Evolutionary conservation across 1,140 invertebrate genomes (phyloP), one percentile per base, ranked within the genome.

Genomic region (Hermetia illucens): DNA sequence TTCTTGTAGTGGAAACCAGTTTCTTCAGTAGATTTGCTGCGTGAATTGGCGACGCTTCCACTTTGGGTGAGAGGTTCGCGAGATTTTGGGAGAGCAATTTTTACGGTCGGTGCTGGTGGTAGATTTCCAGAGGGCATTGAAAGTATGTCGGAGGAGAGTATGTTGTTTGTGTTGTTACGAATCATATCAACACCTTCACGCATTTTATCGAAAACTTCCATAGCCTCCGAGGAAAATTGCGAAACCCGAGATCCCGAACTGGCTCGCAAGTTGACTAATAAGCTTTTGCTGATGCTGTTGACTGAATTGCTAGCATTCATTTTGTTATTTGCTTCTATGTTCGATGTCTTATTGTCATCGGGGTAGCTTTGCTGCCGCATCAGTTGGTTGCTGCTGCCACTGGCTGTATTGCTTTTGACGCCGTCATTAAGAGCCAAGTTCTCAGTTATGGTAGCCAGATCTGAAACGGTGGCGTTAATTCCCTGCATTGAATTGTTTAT

Each of bases 361-460:
- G 17, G 62, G 41, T 44, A 45, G 24, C 50, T 51, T 38, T 47
- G 47, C 37, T 63, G 59, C 21, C 56, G 42, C 33, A 47, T 45
- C 18, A 49, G 8, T 13, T 34, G 38, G 43, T 15, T 33, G 16
- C 18, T 13, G 10, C 21, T 33, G 13, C 40, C 18, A 24, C 29
- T 19, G 8, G 50, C 47, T 3, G 50, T 42, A 19, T 44, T 44
- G n/a, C 43, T 42, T 24, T 52, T 48, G 35, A 45, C 41, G 15
- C 55, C 45, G 34, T 70, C 74, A 19, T 76, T 74, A 10, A 84
- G 63, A 1, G 79, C 72, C 5, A 84, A 58, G 39, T 77, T 81
- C 60, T 88, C 84, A 9, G 87, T 81, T 51, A 88, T 87, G 18
- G 83, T 87, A 1, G 82, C 82, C 36, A 89, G 63, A 65, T 89